Conservation (phyloP, 2,113 vertebrate species). For the Oncorhynchus gorbuscha region DNA sequence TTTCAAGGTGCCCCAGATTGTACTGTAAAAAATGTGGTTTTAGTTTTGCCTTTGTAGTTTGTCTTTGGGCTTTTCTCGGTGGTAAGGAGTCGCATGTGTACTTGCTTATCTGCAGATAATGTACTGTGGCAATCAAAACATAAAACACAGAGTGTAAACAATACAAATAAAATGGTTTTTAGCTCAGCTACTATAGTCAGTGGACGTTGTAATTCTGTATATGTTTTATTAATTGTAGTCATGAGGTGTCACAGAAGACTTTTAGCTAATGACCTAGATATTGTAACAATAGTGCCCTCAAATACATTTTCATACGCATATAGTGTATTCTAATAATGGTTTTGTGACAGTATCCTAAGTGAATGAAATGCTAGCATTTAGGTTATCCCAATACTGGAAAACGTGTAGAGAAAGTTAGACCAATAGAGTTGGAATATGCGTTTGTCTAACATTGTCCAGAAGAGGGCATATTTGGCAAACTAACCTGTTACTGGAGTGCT, state of each 20-base stretch:
- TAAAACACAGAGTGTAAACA: neutral
- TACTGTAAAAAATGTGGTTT: neutral
- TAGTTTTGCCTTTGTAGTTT: neutral
- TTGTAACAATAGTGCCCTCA: too few relatives aligned
- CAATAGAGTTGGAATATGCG: too few relatives aligned
- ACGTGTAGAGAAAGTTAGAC: too few relatives aligned
- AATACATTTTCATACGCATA: too few relatives aligned
- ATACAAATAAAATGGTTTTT: neutral
- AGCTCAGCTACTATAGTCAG: too few relatives aligned
- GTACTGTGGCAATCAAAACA: neutral
- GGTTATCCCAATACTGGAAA: too few relatives aligned
- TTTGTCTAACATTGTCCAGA: neutral
- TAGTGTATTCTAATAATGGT: too few relatives aligned
- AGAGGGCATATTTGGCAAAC: slow-evolving; percentile 8
- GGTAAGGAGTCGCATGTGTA: neutral
- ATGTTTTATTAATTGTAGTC: neutral
- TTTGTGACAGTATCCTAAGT: too few relatives aligned
- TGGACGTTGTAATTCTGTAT: too few relatives aligned
- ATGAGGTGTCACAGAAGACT: too few relatives aligned
- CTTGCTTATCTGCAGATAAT: neutral
- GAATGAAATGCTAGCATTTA: too few relatives aligned
- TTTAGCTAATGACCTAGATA: too few relatives aligned
- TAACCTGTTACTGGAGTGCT: neutral
- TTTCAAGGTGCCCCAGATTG: neutral
- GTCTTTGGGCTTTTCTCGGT: neutral